Percentiles rank a stretch among this genome's conserved stretches.
These are phyloP conservation scores for Pachypanchax playfairii DNA, from an alignment of 2,113 vertebrate genomes.

Conservation along the genomic window DNA sequence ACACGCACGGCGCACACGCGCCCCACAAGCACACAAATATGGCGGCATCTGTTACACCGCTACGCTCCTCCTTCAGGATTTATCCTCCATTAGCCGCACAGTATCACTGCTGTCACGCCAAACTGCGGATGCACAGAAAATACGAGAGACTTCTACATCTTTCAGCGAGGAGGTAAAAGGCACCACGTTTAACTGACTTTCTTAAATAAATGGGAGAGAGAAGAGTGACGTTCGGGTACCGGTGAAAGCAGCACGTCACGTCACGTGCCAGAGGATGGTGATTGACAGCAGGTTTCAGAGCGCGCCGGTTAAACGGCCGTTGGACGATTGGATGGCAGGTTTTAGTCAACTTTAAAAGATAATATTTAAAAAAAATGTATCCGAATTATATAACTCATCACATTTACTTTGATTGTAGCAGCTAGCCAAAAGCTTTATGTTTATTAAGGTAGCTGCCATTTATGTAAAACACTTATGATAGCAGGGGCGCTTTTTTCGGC, in stretches of 20 bases:
- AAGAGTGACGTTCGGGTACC: constrained; percentile 26
- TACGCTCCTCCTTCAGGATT: constrained; percentile 76
- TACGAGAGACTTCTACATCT: constrained; percentile 68
- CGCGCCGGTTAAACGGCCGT: constrained; percentile 4
- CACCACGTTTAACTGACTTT: not conserved
- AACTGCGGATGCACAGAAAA: constrained; percentile 66
- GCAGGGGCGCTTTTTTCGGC: not conserved
- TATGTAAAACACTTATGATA: not conserved
- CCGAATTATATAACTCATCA: not conserved
- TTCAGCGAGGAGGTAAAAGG: constrained; percentile 68
- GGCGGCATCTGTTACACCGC: constrained; percentile 74
- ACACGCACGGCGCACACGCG: constrained; percentile 27
- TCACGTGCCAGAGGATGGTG: constrained; percentile 61
- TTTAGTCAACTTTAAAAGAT: not conserved
- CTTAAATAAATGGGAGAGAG: constrained; percentile 9
- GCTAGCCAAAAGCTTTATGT: too few relatives aligned
- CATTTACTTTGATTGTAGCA: too few relatives aligned
- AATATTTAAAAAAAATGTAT: not conserved
- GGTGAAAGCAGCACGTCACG: constrained; percentile 39
- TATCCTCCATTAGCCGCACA: constrained; percentile 62
- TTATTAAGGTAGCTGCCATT: too few relatives aligned
- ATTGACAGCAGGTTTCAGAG: constrained; percentile 45
- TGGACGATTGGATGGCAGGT: not conserved
- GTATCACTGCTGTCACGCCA: constrained; percentile 64
- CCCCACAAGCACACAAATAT: constrained; percentile 65